These are phyloP conservation scores for Acrocephalus kingi DNA, from an alignment of 2,113 vertebrate genomes.

Conservation along the genomic window DNA sequence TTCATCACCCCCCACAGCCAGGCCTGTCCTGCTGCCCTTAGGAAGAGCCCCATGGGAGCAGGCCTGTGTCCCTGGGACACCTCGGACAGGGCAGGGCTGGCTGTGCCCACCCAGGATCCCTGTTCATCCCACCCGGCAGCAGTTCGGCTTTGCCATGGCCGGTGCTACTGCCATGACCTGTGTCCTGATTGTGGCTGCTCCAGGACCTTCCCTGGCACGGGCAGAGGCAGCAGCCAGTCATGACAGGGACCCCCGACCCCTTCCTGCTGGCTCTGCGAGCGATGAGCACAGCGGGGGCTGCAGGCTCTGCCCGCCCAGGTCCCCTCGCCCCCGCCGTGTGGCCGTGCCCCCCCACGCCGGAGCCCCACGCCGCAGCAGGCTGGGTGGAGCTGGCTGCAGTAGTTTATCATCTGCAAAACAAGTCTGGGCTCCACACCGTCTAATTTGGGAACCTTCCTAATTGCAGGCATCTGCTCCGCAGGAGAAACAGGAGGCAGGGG, in stretches of 20 bases:
- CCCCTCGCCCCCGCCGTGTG: rapidly evolving
- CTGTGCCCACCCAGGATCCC: neutral
- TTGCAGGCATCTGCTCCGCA: neutral
- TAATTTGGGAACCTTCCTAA: slow-evolving; percentile 34
- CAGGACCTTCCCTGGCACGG: neutral
- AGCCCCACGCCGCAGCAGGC: neutral
- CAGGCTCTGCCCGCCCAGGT: rapidly evolving
- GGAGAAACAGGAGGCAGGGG: neutral
- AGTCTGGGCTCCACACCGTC: neutral
- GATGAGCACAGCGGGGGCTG: neutral
- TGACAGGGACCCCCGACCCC: rapidly evolving
- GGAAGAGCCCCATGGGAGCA: rapidly evolving
- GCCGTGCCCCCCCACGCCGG: rapidly evolving
- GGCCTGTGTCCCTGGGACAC: neutral
- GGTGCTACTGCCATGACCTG: rapidly evolving
- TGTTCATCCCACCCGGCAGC: neutral
- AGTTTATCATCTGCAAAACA: slow-evolving; percentile 10
- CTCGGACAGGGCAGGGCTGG: neutral
- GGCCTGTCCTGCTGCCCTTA: rapidly evolving
- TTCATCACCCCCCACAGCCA: neutral
- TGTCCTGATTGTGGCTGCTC: neutral
- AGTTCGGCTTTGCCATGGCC: rapidly evolving
- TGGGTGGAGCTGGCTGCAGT: slow-evolving; percentile 4
- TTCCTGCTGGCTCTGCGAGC: rapidly evolving
- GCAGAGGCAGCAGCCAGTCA: neutral